Percentiles rank a stretch among this genome's conserved stretches.
These are phyloP conservation scores for Grus americana DNA, from an alignment of 2,113 vertebrate species.

Conservation along the genomic window DNA sequence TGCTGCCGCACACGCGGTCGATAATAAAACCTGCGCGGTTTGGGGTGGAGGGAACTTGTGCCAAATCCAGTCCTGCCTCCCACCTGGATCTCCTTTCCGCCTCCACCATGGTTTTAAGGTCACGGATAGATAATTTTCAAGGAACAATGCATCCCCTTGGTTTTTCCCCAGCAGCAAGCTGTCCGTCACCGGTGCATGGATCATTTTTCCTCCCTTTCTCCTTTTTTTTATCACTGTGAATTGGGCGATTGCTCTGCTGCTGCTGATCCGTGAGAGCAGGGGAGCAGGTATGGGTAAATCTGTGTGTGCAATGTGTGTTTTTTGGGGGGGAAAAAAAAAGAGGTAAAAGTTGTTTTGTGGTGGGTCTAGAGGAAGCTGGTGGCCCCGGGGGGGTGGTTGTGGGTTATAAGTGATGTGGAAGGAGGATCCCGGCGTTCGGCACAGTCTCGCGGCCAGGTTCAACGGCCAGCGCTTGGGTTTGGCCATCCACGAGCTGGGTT, in stretches of 20 bases:
- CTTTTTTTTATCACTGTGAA: background rate
- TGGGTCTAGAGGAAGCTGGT: background rate
- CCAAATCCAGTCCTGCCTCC: background rate
- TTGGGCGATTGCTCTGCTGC: background rate
- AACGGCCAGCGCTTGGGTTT: background rate
- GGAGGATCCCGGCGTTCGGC: rapidly evolving
- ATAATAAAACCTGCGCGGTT: background rate
- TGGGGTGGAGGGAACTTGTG: background rate
- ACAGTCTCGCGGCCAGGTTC: rapidly evolving
- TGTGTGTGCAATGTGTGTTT: background rate
- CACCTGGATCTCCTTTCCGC: background rate
- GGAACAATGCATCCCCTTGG: background rate
- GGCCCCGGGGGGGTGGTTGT: rapidly evolving
- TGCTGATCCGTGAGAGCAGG: background rate
- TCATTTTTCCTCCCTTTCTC: background rate
- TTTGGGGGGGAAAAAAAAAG: rapidly evolving
- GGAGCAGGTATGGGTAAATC: rapidly evolving
- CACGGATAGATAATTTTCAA: background rate
- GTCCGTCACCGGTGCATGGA: background rate
- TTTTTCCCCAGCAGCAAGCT: background rate
- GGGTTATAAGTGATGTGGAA: rapidly evolving
- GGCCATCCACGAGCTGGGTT: rapidly evolving
- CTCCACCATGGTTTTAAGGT: background rate
- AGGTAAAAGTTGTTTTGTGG: background rate
- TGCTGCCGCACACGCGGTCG: rapidly evolving